Conservation (phyloP, 2,113 vertebrate genomes). For the Melierax canorus region DNA sequence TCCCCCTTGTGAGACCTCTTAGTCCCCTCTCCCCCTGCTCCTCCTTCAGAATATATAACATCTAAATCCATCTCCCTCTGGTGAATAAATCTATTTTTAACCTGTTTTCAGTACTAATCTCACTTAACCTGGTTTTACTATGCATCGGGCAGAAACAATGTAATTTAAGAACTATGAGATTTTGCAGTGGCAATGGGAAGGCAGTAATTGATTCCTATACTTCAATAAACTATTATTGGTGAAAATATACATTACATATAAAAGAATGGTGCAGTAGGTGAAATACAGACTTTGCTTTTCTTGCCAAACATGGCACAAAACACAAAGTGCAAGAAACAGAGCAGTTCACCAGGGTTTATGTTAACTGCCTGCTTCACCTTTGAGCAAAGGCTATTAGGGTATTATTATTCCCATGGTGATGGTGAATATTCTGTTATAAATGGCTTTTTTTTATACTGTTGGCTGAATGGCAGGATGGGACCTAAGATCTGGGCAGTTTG, state of each 20-base stretch:
- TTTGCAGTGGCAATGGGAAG: not conserved
- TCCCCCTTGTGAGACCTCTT: slow-evolving; percentile 3
- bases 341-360: not conserved
- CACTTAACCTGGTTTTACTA: slow-evolving; percentile 26
- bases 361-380: not conserved
- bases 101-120: slow-evolving; percentile 2
- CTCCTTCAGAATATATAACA: not conserved
- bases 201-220: not conserved
- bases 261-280: not conserved
- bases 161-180: not conserved
- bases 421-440: not conserved
- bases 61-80: not conserved
- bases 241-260: not conserved
- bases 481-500: not conserved
- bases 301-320: not conserved
- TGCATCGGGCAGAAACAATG: not conserved
- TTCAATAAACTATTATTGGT: not conserved
- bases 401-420: not conserved
- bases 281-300: not conserved
- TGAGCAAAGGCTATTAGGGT: not conserved
- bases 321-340: not conserved
- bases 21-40: not conserved
- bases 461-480: not conserved
- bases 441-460: not conserved
- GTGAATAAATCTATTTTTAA: slow-evolving; percentile 35